Evolutionary conservation across 2,888 invertebrate genomes (phyloP), one percentile per base, ranked within the genome.

Genomic region (Itoplectis maculator): DNA sequence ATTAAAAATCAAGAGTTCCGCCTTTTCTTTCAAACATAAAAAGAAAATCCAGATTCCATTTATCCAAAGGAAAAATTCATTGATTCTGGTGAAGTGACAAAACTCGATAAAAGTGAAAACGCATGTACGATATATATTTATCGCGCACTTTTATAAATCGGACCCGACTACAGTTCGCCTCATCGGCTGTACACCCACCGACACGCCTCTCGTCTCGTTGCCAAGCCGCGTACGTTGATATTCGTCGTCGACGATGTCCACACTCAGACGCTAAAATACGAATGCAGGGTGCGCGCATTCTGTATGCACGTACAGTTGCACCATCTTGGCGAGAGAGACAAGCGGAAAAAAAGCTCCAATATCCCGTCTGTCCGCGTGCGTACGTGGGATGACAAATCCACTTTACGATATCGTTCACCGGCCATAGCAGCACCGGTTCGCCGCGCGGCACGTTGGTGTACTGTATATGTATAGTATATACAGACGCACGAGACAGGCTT

Each of bases 311-410:
- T 23, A 74, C 84, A 83, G 85, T 86, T 87, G 86, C 87, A 86
- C 86, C 86, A 86, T n/a, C 61, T 37, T 80, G 83, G 75, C 75
- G 45, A 47, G 40, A 63, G 63, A 83, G 61, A 69, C 15, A 23
- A 40, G 56, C 15, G 29, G 15, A 45, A 66, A 78, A 59, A 63
- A 68, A 29, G 35, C 15, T 59, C 65, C 66, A 54, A 75, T 76
- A 72, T 70, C 70, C 65, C 76, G 78, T 63, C 81, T 69, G 77
- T 56, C 54, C 73, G 75, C 51, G 72, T 59, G 75, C 49, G 68
- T 86, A 88, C 88, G 89, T 89, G 87, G 88, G 88, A 89, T 88
- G 89, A 88, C 86, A 87, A 88, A 88, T 87, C 88, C 81, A 85
- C 87, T 86, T 87, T 86, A 84, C 85, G 87, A 88, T 88, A 86